Evolutionary conservation across 2,888 invertebrate genomes (phyloP).

Genomic region (Cantharis rufa): DNA sequence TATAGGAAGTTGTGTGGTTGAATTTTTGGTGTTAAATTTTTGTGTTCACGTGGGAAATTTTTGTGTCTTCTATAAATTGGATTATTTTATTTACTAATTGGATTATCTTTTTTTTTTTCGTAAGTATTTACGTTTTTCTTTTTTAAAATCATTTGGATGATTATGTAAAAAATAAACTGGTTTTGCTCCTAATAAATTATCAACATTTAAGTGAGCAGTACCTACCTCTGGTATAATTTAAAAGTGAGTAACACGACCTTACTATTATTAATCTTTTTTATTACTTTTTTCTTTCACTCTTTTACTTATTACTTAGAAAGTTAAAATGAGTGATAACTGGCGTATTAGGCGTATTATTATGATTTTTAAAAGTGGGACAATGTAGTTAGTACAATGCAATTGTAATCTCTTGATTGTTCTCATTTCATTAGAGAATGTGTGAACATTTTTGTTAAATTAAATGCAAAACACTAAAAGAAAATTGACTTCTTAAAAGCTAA

Average conservation of each 20-base stretch:
- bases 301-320: not conserved
- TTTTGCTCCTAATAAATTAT: not conserved
- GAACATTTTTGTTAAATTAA: not conserved
- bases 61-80: not conserved
- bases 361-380: not conserved
- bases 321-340: not conserved
- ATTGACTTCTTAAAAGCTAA: not conserved
- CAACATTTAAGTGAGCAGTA: not conserved
- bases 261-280: not conserved
- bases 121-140: not conserved
- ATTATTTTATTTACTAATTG: not conserved
- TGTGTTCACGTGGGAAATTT: not conserved
- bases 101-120: not conserved
- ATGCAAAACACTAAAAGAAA: not conserved
- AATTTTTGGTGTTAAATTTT: not conserved
- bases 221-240: not conserved
- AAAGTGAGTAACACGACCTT: not conserved
- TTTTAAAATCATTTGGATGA: not conserved
- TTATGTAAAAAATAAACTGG: not conserved
- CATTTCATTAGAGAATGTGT: not conserved
- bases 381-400: not conserved
- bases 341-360: not conserved
- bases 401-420: not conserved
- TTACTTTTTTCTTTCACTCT: not conserved
- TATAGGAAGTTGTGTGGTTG: not conserved